Conservation (phyloP, 2,888 invertebrate genomes). For the Trilocha varians region DNA sequence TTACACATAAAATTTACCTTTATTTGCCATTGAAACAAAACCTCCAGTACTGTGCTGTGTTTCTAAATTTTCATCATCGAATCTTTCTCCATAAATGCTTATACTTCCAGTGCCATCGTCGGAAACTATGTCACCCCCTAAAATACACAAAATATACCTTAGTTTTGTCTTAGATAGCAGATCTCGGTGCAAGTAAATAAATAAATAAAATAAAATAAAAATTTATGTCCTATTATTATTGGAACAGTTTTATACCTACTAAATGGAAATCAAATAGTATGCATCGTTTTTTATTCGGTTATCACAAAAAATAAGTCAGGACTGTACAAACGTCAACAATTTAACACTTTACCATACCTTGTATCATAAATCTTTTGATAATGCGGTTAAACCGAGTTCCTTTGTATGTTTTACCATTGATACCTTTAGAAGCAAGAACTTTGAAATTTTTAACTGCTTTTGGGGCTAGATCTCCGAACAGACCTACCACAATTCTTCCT, state of each 20-base stretch:
- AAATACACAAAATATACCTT: too few relatives aligned
- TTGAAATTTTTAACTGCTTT: conserved; percentile 91
- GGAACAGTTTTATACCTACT: too few relatives aligned
- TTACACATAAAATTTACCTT: conserved; percentile 48
- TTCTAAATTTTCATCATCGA: conserved; percentile 89
- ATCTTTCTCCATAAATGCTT: conserved; percentile 89
- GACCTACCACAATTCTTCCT: conserved; percentile 87
- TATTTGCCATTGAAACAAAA: conserved; percentile 94
- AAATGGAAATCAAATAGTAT: too few relatives aligned
- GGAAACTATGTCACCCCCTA: conserved; percentile 89
- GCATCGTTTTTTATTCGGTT: too few relatives aligned
- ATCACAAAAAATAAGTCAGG: too few relatives aligned
- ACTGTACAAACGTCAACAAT: too few relatives aligned
- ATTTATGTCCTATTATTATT: too few relatives aligned
- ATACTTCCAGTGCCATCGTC: conserved; percentile 88
- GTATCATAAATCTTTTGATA: conserved; percentile 92
- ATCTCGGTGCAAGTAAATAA: too few relatives aligned
- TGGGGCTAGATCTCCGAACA: conserved; percentile 91
- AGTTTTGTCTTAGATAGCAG: too few relatives aligned
- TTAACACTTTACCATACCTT: too few relatives aligned
- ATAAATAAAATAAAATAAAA: too few relatives aligned
- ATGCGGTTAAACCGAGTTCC: conserved; percentile 88
- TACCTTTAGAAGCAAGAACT: conserved; percentile 82
- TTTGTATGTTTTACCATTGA: conserved; percentile 83
- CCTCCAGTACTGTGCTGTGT: conserved; percentile 87